Percentiles rank a stretch among this genome's conserved stretches.
phyloP scores from a whole-genome alignment of 2,888 invertebrate genomes.

The Cataglyphis livida region DNA sequence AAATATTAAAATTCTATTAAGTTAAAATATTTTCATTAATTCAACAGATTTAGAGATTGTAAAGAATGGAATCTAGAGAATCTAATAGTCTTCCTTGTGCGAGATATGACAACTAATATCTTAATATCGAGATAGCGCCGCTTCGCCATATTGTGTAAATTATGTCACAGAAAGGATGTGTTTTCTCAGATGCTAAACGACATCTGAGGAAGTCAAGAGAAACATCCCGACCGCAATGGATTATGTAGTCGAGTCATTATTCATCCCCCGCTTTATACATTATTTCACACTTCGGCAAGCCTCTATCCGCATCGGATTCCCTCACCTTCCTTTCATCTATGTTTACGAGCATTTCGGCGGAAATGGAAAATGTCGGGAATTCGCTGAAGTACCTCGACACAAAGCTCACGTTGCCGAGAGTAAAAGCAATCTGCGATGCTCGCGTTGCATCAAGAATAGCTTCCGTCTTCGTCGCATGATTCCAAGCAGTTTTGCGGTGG shows the following conservation, averaged over 20 bases:
- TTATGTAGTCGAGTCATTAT: conserved; percentile 63
- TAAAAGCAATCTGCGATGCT: conserved; percentile 68
- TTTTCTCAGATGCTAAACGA: conserved; percentile 31
- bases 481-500: conserved; percentile 27
- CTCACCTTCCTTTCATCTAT: conserved; percentile 47
- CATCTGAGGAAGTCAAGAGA: conserved; percentile 31
- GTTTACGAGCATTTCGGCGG: conserved; percentile 66
- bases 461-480: conserved; percentile 66
- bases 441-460: conserved; percentile 69
- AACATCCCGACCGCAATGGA: conserved; percentile 48
- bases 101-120: not conserved
- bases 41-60: not conserved
- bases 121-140: not conserved
- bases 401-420: conserved; percentile 60
- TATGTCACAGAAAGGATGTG: not conserved
- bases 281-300: conserved; percentile 68
- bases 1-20: not conserved
- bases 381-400: conserved; percentile 61
- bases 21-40: not conserved
- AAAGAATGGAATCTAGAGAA: not conserved
- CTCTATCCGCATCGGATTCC: conserved; percentile 10
- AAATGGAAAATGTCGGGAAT: conserved; percentile 74
- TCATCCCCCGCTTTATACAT: conserved; percentile 68
- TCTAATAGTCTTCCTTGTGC: not conserved
- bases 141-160: conserved; percentile 5